Evolutionary conservation across 2,113 vertebrate species (phyloP).

Genomic region (Melanerpes aurifrons): DNA sequence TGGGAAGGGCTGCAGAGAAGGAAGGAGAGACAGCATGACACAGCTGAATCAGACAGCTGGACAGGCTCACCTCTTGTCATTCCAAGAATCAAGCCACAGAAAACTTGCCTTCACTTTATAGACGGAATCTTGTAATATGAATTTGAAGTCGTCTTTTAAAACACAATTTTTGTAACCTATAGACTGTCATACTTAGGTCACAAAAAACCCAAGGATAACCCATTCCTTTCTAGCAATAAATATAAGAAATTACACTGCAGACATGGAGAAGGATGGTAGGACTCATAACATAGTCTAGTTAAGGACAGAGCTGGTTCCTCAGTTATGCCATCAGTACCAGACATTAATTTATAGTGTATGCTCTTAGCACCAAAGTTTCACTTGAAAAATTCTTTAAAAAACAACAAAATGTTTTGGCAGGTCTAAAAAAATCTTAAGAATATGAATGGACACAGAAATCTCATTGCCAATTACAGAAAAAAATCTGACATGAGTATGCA

Average conservation of each 20-base stretch:
- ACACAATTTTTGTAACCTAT: neutral
- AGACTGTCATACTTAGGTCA: neutral
- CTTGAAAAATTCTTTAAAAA: neutral
- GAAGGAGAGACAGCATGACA: constrained; percentile 22
- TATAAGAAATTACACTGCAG: neutral
- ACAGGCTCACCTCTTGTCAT: constrained; percentile 2
- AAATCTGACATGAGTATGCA: neutral
- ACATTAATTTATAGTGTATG: neutral
- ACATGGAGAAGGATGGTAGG: neutral
- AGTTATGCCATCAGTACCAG: neutral
- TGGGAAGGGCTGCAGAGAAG: neutral
- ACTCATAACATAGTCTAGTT: neutral
- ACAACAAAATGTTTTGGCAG: neutral
- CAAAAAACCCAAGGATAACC: neutral
- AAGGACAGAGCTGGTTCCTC: neutral
- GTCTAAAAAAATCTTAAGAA: neutral
- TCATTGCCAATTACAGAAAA: neutral
- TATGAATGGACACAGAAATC: neutral
- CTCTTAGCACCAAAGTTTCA: neutral
- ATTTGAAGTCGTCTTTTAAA: neutral
- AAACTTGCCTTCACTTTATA: neutral
- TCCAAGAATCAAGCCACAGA: neutral
- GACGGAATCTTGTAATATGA: neutral
- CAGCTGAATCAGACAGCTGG: constrained; percentile 18
- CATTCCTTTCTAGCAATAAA: neutral